phyloP scores from a whole-genome alignment of 2,113 vertebrate genomes.

The Microcebus ravelobensis region DNA sequence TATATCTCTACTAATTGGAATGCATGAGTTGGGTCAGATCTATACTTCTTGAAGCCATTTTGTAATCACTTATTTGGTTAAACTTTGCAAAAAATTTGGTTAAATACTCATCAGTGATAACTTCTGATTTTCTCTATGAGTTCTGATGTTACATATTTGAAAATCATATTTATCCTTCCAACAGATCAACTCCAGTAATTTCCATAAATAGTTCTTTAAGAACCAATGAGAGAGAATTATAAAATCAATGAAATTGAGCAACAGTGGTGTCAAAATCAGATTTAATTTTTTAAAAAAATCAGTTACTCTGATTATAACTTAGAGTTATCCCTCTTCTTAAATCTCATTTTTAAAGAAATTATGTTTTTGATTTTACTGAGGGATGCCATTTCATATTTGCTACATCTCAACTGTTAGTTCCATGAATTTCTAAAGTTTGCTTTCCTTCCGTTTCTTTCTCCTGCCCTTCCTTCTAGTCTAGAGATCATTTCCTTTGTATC shows the following conservation, averaged over 20 bases:
- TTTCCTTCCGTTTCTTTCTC: neutral
- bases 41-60: neutral
- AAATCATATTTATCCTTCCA: neutral
- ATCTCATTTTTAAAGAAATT: constrained; percentile 6
- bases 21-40: neutral
- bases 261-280: neutral
- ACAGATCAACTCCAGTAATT: neutral
- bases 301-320: neutral
- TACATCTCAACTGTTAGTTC: neutral
- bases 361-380: neutral
- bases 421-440: neutral
- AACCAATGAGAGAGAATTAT: neutral
- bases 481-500: neutral
- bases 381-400: neutral
- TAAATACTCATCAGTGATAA: neutral
- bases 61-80: neutral
- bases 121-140: neutral
- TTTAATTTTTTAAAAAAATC: neutral
- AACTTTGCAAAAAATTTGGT: constrained; percentile 12
- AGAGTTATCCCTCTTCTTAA: neutral
- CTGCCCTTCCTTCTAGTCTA: neutral
- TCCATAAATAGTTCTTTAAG: neutral
- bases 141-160: neutral
- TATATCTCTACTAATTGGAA: neutral
- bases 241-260: neutral